Evolutionary conservation across 2,888 invertebrate genomes (phyloP).

Genomic region (Liodrosophila aerea): DNA sequence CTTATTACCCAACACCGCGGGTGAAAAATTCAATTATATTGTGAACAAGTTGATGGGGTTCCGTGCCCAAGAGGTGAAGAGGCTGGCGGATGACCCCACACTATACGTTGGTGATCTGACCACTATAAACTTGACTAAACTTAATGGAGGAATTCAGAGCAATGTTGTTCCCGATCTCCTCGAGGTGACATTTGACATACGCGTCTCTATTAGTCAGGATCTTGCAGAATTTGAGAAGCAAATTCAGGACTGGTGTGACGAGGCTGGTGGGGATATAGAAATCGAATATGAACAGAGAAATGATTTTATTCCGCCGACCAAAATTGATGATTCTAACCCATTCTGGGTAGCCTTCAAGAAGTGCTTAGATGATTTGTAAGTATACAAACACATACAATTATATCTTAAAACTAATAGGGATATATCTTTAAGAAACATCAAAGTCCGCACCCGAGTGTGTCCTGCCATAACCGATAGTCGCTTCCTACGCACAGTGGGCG

Average conservation of each 20-base stretch:
- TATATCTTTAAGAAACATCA: slow-evolving; percentile 83
- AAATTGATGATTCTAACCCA: slow-evolving; percentile 85
- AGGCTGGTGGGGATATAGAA: slow-evolving; percentile 88
- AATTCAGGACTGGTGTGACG: slow-evolving; percentile 84
- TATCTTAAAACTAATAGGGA: not conserved
- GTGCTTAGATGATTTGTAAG: slow-evolving; percentile 85
- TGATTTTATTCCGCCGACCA: slow-evolving; percentile 84
- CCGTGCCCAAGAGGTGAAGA: slow-evolving; percentile 84
- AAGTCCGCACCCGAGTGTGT: slow-evolving; percentile 88
- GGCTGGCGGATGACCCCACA: slow-evolving; percentile 82
- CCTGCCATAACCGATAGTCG: slow-evolving; percentile 95
- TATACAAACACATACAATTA: slow-evolving; percentile 3
- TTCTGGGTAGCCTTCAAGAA: slow-evolving; percentile 88
- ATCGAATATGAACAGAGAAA: slow-evolving; percentile 86
- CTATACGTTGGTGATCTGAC: slow-evolving; percentile 90
- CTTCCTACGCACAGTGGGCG: slow-evolving; percentile 89
- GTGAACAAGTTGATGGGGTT: slow-evolving; percentile 88
- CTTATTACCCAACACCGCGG: slow-evolving; percentile 90
- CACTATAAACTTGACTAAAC: slow-evolving; percentile 91
- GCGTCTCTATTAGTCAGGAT: slow-evolving; percentile 85
- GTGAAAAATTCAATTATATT: slow-evolving; percentile 89
- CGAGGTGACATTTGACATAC: slow-evolving; percentile 88
- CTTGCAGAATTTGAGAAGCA: slow-evolving; percentile 84
- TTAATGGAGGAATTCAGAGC: slow-evolving; percentile 93
- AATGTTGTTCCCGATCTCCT: slow-evolving; percentile 95